Conservation (phyloP, 2,113 vertebrate species). For the Vulpes ferrilata region DNA sequence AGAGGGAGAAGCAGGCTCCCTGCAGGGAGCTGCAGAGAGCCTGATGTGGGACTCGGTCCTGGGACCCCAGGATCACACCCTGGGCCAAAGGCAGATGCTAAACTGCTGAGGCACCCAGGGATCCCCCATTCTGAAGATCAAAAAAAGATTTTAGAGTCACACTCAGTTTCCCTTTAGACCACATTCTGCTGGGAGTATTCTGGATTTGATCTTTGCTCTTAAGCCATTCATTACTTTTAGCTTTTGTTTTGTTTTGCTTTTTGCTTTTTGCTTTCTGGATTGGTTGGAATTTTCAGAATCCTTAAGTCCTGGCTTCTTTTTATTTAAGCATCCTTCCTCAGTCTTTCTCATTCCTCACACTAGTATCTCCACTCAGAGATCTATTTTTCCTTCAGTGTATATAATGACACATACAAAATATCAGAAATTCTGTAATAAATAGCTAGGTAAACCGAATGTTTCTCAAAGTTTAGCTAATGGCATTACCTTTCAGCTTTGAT, state of each 20-base stretch:
- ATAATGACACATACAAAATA: neutral
- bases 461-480: neutral
- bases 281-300: neutral
- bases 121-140: too few species aligned
- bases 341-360: neutral
- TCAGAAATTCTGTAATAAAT: neutral
- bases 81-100: too few species aligned
- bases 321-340: neutral
- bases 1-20: too few species aligned
- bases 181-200: neutral
- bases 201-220: conserved; percentile 22
- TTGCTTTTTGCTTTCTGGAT: neutral
- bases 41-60: too few species aligned
- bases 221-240: neutral
- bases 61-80: too few species aligned
- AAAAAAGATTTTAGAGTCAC: neutral
- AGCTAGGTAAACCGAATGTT: neutral
- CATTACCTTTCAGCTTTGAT: neutral
- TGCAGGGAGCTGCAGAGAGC: too few species aligned
- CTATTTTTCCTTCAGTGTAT: neutral
- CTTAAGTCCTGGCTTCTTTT: neutral
- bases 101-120: too few species aligned
- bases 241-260: neutral
- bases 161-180: neutral
- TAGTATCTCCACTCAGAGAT: neutral